Base-by-base conservation (phyloP, 2,113 vertebrate genomes). In the Pteropus alecto region DNA sequence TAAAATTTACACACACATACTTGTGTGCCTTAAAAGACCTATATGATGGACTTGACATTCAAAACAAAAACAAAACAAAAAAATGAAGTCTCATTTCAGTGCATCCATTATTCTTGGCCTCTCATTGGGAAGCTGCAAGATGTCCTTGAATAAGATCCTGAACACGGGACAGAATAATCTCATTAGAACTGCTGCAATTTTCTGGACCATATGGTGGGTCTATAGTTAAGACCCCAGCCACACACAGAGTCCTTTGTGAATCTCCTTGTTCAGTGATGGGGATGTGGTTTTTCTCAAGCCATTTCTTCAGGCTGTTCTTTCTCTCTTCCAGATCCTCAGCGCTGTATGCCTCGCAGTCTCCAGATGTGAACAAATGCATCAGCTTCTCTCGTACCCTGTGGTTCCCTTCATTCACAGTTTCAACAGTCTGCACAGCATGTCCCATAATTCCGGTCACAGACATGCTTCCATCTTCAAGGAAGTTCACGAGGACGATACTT, bases 101-200 rank as follows among this genome's bases (percentile, higher is more conserved):
- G 4, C 10, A 54, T 22, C 60, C 41, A 48, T 0, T 71, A 26
- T 58, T 88, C 56, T 26, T 11, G 43, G 60, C 13, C 0, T 6
- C 38, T 96, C 84, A 88, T 0, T 93, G 73, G 3, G 93, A 96
- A 30, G 94, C 94, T 11, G 89, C 68, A 0, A 99, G 97, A 76
- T 98, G 98, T 76, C 98, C 98, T 95, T 98, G 97, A 94, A 99
- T 95, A 41, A 99, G 98, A 85, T 98, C 99, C 96, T 99, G 99
- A 70, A 99, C 97, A 4, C 99, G 98, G 22, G 99, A 98, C 96
- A 99, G 97, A 92, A 99, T 99, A 87, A 99, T 99, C 97, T 99
- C 99, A 94, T 99, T 99, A 91, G 98, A 93, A 95, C 99, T 99
- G 97, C 88, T 98, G 98, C 99, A 99, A 97, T 99, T 99, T 24